A percentile compares a stretch with the other conserved stretches of the same genome.
These are phyloP conservation scores for Cephus pygmeus DNA, from an alignment of 2,888 invertebrate species.

Conservation along the genomic window DNA sequence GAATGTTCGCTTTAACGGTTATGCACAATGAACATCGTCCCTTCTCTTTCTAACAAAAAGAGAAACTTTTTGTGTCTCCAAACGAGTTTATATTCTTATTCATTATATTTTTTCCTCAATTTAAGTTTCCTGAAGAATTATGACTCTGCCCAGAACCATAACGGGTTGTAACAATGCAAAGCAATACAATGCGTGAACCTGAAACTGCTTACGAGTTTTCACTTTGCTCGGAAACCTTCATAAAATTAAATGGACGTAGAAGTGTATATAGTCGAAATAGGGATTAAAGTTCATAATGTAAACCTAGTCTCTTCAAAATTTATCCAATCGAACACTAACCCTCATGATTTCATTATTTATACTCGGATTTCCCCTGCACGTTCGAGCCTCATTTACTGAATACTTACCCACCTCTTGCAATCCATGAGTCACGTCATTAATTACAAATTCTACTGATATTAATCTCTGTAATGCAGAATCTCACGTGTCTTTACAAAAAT, in stretches of 20 bases:
- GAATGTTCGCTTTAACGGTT: not conserved
- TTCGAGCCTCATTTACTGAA: not conserved
- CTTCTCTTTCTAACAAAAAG: not conserved
- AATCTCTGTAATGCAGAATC: not conserved
- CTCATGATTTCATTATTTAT: not conserved
- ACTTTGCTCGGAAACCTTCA: not conserved
- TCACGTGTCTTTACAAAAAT: not conserved
- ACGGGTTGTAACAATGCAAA: not conserved
- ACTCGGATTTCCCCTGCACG: not conserved
- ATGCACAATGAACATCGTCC: not conserved
- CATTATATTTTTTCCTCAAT: not conserved
- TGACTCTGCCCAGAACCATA: not conserved
- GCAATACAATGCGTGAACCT: not conserved
- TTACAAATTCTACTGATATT: not conserved
- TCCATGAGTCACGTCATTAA: constrained; percentile 17
- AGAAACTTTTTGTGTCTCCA: not conserved
- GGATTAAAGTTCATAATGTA: not conserved
- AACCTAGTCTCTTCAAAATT: not conserved
- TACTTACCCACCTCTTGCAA: constrained; percentile 23
- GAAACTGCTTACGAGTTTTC: not conserved
- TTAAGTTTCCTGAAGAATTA: not conserved
- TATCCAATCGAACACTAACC: not conserved
- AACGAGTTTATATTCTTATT: too few relatives aligned
- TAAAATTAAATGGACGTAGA: not conserved
- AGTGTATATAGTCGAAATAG: not conserved